Base-by-base conservation (phyloP, 2,888 invertebrate species). In the Stenotaenia linearis region DNA sequence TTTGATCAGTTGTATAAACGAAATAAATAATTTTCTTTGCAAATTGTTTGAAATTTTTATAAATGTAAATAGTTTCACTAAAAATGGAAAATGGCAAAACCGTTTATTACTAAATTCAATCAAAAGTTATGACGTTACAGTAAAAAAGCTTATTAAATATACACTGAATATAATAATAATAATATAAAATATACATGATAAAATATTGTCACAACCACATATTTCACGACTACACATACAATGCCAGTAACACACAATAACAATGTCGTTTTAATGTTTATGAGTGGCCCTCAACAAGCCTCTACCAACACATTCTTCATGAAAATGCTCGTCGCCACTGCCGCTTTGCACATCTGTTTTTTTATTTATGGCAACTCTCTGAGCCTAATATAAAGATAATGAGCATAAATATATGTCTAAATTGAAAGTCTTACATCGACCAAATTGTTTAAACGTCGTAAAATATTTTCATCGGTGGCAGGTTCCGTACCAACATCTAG, bases 401-500 rank as follows among this genome's bases (percentile, higher is more conserved):
- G n/a, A 40, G n/a, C 40, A 40, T n/a, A 56, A 0, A 18, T 45
- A 7, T 23, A 56, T 6, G 21, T 3, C 0, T 40, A 40, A 40
- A 56, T 18, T 5, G 21, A 12, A 56, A 56, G 18, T 9, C 18
- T 18, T 56, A 56, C 56, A 18, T 56, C 56, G 21, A 56, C 56
- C 23, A 56, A 56, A 56, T 75, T 75, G 12, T 75, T 32, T 75
- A 75, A 28, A 4, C 75, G 75, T 28, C 28, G 32, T 18, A 75
- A 28, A 75, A 75, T 75, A n/a, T 75, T 32, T 28, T 28, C 28
- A 75, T 75, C 75, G 2, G 75, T 75, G 28, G 75, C 75, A 25
- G 75, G 75, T 75, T 32, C 75, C 12, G 75, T 75, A 28, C 75
- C 75, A 6, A 75, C 75, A 28, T 75, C 30, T 10, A 75, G 75